phyloP scores from a whole-genome alignment of 2,797 vertebrate genomes.

The Tragopan temminckii region DNA sequence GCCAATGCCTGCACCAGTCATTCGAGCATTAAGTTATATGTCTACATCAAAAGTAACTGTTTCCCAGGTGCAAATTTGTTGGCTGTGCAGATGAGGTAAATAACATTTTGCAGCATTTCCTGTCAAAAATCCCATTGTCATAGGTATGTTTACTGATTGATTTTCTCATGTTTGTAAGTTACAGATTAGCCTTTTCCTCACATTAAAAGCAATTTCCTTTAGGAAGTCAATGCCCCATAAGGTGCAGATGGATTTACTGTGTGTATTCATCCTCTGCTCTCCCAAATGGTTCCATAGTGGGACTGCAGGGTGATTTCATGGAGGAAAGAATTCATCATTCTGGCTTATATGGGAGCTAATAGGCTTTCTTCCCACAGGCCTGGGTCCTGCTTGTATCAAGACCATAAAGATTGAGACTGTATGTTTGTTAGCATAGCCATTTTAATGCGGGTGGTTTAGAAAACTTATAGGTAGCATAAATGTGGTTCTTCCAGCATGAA shows the following conservation, averaged over 20 bases:
- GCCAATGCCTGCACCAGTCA: conserved; percentile 13
- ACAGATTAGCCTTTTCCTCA: not conserved
- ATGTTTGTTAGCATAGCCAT: conserved; percentile 14
- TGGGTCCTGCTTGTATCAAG: not conserved
- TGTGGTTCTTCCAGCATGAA: conserved; percentile 11
- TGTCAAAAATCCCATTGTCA: conserved; percentile 44
- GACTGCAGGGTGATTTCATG: not conserved
- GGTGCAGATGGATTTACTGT: not conserved
- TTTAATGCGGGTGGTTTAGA: conserved; percentile 18
- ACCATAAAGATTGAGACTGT: not conserved
- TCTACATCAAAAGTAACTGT: conserved; percentile 37
- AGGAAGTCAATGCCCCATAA: not conserved
- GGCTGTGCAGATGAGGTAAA: conserved; percentile 31
- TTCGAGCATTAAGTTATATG: conserved; percentile 31
- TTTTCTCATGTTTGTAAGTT: not conserved
- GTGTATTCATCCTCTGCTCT: not conserved
- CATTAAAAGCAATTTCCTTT: not conserved
- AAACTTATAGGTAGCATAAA: conserved; percentile 60
- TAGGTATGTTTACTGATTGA: conserved; percentile 10
- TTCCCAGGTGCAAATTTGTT: conserved; percentile 32
- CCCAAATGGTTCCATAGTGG: not conserved
- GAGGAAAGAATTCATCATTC: not conserved
- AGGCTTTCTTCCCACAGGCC: not conserved
- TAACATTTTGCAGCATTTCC: conserved; percentile 33
- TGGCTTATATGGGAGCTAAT: conserved; percentile 4